Conservation (phyloP, 2,797 vertebrate species). For the Rhinichthys osculus region DNA sequence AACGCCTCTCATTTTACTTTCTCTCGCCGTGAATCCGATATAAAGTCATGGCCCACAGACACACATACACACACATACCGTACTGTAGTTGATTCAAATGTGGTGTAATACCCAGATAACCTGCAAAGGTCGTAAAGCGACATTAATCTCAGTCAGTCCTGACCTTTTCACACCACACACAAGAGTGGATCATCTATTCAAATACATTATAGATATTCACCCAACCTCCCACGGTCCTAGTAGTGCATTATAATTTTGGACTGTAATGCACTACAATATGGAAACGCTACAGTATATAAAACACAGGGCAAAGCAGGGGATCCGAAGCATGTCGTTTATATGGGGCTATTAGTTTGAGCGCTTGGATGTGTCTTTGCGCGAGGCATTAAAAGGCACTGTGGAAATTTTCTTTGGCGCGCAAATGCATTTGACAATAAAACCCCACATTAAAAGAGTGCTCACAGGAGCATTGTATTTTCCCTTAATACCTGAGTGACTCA, state of each 20-base stretch:
- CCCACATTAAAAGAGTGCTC: constrained; percentile 47
- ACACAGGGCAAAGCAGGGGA: constrained; percentile 34
- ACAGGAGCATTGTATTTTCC: constrained; percentile 47
- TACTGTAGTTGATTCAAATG: constrained; percentile 19
- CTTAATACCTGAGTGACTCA: constrained; percentile 59
- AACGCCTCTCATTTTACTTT: neutral
- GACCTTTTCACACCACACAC: constrained; percentile 37
- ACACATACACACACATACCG: constrained; percentile 6
- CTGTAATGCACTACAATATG: constrained; percentile 26
- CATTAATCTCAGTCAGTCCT: constrained; percentile 42
- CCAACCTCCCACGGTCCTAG: constrained; percentile 11
- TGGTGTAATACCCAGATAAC: constrained; percentile 40
- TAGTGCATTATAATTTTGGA: constrained; percentile 11
- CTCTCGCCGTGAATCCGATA: neutral
- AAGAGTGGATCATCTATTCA: constrained; percentile 47
- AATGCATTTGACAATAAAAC: constrained; percentile 54
- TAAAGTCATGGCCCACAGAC: constrained; percentile 23
- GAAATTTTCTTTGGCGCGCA: constrained; percentile 48
- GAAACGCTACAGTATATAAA: constrained; percentile 35
- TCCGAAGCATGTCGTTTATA: constrained; percentile 24
- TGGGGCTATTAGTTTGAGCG: constrained; percentile 23
- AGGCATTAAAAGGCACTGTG: constrained; percentile 36
- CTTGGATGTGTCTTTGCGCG: constrained; percentile 37
- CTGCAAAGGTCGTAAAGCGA: constrained; percentile 31
- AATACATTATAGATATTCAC: constrained; percentile 37